Evolutionary conservation across 2,113 vertebrate genomes (phyloP).

Genomic region (Ciconia boyciana): DNA sequence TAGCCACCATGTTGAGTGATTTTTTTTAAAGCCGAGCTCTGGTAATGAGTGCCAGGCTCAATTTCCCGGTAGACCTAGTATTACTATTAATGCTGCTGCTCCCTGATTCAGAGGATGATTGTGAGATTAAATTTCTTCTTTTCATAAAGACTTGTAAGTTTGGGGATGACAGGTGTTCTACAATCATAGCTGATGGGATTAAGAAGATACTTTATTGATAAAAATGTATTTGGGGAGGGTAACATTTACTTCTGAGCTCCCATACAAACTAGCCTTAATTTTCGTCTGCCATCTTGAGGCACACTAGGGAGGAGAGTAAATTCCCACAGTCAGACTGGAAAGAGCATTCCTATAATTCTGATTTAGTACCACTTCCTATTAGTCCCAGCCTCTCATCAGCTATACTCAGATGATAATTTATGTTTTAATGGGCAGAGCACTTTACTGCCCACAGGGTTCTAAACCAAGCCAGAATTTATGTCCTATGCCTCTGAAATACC

Average conservation of each 20-base stretch:
- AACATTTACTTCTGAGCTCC: neutral
- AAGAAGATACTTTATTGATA: neutral
- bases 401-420: constrained; percentile 21
- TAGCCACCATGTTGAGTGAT: neutral
- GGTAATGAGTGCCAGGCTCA: neutral
- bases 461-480: constrained; percentile 17
- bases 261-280: neutral
- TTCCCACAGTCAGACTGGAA: neutral
- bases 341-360: neutral
- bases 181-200: neutral
- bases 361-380: constrained; percentile 22
- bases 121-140: neutral
- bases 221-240: neutral
- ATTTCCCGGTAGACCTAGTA: neutral
- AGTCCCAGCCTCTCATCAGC: constrained; percentile 28
- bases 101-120: neutral
- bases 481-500: neutral
- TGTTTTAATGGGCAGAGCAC: constrained; percentile 27
- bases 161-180: neutral
- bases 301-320: neutral
- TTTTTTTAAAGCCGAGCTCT: neutral
- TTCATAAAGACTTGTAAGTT: neutral
- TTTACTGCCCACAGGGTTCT: constrained; percentile 33
- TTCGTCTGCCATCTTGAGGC: neutral
- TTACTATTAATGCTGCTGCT: neutral